Evolutionary conservation across 2,113 vertebrate species (phyloP).

Genomic region (Brachypteracias leptosomus): DNA sequence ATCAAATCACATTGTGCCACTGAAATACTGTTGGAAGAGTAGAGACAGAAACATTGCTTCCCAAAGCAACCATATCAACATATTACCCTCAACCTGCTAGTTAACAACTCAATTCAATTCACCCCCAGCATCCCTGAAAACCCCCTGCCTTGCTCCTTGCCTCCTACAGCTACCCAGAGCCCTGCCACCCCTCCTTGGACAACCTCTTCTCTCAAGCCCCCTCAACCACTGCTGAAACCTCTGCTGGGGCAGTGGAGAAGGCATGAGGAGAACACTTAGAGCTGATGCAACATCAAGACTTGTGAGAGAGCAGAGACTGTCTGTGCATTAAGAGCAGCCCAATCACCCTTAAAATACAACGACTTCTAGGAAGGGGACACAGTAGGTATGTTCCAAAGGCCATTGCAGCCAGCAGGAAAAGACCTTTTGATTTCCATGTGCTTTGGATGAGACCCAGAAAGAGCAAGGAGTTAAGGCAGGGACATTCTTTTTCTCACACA

Average conservation of each 20-base stretch:
- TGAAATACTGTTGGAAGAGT: too few relatives aligned
- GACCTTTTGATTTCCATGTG: neutral
- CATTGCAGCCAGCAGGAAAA: neutral
- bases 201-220: neutral
- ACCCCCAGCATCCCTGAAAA: neutral
- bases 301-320: neutral
- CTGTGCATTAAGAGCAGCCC: neutral
- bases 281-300: fast-evolving
- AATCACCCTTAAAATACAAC: neutral
- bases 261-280: neutral
- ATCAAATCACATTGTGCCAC: too few relatives aligned
- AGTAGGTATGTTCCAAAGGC: neutral
- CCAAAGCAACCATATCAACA: too few relatives aligned
- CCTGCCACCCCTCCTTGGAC: neutral
- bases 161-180: neutral
- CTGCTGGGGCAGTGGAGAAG: neutral
- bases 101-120: too few relatives aligned
- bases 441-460: neutral
- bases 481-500: neutral
- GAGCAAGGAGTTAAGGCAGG: neutral
- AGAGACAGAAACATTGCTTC: too few relatives aligned
- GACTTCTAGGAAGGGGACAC: neutral
- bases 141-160: neutral
- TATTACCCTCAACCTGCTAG: too few relatives aligned
- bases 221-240: too few relatives aligned